Conservation (phyloP, 1,140 invertebrate species). For the Cotesia vestalis region DNA sequence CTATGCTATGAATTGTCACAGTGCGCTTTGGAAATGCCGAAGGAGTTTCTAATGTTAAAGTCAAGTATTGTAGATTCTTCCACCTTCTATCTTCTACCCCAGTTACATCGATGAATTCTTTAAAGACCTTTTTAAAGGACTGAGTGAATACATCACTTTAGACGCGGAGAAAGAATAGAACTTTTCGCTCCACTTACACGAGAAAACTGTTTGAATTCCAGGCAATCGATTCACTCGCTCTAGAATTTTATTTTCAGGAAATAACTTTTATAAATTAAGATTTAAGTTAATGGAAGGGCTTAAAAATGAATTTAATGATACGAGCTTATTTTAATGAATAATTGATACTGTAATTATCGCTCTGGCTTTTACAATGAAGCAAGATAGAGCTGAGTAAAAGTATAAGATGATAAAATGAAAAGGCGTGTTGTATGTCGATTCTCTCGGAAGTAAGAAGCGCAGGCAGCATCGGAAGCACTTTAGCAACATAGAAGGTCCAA, state of each 20-base stretch:
- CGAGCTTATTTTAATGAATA: too few species aligned
- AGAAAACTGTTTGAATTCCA: not conserved
- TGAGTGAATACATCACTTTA: too few species aligned
- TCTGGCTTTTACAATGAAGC: not conserved
- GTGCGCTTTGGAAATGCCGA: too few species aligned
- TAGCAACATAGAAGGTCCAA: slow-evolving; percentile 41
- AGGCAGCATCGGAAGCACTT: slow-evolving; percentile 42
- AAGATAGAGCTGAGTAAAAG: not conserved
- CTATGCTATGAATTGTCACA: too few species aligned
- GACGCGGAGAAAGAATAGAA: not conserved
- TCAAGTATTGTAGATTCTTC: too few species aligned
- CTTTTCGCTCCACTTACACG: slow-evolving; percentile 9
- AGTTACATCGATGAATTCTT: too few species aligned
- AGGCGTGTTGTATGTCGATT: not conserved
- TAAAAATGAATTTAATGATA: too few species aligned
- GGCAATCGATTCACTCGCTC: not conserved
- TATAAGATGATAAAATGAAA: not conserved
- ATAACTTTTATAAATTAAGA: not conserved
- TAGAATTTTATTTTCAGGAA: not conserved
- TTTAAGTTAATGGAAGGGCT: not conserved
- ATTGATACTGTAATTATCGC: not conserved
- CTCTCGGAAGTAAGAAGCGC: too few species aligned
- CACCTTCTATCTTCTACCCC: too few species aligned
- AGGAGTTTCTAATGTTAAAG: too few species aligned
- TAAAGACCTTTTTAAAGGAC: too few species aligned